Percentiles rank a stretch among this genome's conserved stretches.
Conservation (phyloP, 2,888 invertebrate genomes). For the Branchipolynoe longqiensis region DNA sequence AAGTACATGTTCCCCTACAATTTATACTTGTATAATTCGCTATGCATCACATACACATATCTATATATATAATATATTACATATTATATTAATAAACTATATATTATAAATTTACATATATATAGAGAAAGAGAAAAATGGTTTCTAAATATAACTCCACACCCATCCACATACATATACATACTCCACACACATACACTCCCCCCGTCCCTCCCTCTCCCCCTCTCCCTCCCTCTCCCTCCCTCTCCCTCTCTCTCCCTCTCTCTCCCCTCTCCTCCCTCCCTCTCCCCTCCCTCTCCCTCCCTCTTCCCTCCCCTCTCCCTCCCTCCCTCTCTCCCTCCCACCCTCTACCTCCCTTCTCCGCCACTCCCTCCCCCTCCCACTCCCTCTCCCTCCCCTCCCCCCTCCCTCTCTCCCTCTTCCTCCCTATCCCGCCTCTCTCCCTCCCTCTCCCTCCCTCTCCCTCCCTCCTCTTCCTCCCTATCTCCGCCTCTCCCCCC, state of each 20-base stretch:
- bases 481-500: conserved; percentile 5
- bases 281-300: not conserved
- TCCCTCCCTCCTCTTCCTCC: not conserved
- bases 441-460: not conserved
- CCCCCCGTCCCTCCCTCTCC: not conserved
- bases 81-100: too few relatives aligned
- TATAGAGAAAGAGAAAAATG: too few relatives aligned
- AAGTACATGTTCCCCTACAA: too few relatives aligned
- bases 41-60: too few relatives aligned
- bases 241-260: not conserved
- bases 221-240: not conserved
- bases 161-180: too few relatives aligned
- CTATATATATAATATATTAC: too few relatives aligned
- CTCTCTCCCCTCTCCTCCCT: not conserved
- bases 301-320: not conserved
- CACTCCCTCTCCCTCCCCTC: not conserved
- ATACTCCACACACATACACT: not conserved
- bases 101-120: too few relatives aligned
- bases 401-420: not conserved
- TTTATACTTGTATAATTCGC: too few relatives aligned
- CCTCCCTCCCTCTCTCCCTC: not conserved
- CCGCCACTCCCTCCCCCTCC: not conserved
- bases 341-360: not conserved
- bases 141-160: too few relatives aligned
- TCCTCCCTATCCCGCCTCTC: not conserved